These are phyloP conservation scores for Lateolabrax maculatus DNA, from an alignment of 2,797 vertebrate species.

Conservation along the genomic window DNA sequence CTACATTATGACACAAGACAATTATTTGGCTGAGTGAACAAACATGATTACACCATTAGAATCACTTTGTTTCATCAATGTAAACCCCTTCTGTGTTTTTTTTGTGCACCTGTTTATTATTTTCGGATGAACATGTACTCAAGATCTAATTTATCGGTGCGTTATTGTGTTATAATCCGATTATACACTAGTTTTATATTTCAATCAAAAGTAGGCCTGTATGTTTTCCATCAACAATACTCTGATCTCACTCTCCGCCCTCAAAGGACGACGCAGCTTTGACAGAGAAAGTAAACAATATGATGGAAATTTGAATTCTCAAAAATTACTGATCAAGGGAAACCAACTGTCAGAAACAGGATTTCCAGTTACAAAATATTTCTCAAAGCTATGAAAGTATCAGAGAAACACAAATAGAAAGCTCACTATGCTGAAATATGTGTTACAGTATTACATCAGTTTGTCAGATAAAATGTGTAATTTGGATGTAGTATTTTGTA, in stretches of 20 bases:
- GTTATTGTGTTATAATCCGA: conserved; percentile 40
- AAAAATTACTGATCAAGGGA: conserved; percentile 12
- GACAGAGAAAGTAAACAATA: conserved; percentile 22
- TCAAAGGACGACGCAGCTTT: conserved; percentile 5
- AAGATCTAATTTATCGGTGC: conserved; percentile 32
- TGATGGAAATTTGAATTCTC: not conserved
- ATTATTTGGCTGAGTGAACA: conserved; percentile 62
- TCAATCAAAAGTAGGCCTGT: conserved; percentile 26
- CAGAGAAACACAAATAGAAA: not conserved
- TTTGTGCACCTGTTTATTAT: conserved; percentile 42
- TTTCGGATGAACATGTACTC: conserved; percentile 30
- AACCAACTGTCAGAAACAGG: not conserved
- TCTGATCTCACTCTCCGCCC: conserved; percentile 18
- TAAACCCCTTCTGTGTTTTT: not conserved
- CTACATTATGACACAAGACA: conserved; percentile 30
- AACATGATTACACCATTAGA: conserved; percentile 33
- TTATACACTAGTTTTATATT: conserved; percentile 39
- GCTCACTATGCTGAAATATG: not conserved
- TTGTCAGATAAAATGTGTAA: not conserved
- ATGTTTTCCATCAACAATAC: conserved; percentile 14
- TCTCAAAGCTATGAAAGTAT: not conserved
- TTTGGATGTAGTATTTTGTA: not conserved
- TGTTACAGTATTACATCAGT: not conserved
- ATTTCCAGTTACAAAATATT: conserved; percentile 6
- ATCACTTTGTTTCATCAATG: conserved; percentile 35